Conservation (phyloP, 2,113 vertebrate genomes). For the Perognathus longimembris region DNA sequence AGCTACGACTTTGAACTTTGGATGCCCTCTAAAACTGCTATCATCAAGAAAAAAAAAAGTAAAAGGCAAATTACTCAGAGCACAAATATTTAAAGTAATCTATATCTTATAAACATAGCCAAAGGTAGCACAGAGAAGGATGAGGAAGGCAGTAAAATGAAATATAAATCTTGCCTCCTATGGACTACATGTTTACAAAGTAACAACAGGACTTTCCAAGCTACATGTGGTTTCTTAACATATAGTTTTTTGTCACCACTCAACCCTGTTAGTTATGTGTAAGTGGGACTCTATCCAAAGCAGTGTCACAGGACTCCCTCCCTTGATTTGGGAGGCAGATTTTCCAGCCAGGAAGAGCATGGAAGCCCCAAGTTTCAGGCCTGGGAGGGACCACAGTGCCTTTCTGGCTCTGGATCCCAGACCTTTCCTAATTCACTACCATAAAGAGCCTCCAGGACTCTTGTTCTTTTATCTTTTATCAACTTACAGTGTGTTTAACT, state of each 20-base stretch:
- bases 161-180: constrained; percentile 24
- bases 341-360: not conserved
- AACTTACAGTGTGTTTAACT: not conserved
- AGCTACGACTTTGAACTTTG: constrained; percentile 36
- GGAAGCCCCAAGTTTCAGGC: not conserved
- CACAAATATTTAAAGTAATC: not conserved
- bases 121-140: constrained; percentile 9
- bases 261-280: not conserved
- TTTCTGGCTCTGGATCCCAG: not conserved
- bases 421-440: not conserved
- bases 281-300: not conserved
- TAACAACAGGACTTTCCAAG: constrained; percentile 21
- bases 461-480: not conserved
- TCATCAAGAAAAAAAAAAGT: not conserved
- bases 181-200: not conserved
- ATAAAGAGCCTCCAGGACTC: not conserved
- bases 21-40: constrained; percentile 49
- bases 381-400: not conserved
- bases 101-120: not conserved
- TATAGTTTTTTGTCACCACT: not conserved
- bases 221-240: not conserved
- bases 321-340: not conserved
- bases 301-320: not conserved
- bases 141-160: not conserved
- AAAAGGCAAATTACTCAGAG: constrained; percentile 14